A percentile compares a stretch with the other conserved stretches of the same genome.
phyloP scores from a whole-genome alignment of 1,140 invertebrate species.

The Zaprionus davidi region DNA sequence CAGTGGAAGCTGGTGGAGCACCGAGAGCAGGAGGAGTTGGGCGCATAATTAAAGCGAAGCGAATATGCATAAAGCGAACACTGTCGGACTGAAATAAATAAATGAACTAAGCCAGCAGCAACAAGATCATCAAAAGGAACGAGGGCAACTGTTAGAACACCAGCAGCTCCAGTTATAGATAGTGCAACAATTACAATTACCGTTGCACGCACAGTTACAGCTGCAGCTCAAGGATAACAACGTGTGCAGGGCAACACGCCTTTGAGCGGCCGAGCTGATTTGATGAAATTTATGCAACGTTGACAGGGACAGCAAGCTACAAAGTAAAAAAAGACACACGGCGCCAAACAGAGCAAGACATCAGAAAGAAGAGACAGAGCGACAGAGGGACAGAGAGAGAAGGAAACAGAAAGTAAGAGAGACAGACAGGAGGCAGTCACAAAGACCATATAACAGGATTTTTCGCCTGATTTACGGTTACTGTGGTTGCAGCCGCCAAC shows the following conservation, averaged over 20 bases:
- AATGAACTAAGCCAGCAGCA: slow-evolving; percentile 29
- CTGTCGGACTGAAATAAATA: slow-evolving; percentile 15
- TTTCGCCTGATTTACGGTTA: slow-evolving; percentile 49
- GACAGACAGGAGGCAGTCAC: slow-evolving; percentile 7
- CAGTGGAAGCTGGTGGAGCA: slow-evolving; percentile 13
- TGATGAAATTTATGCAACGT: slow-evolving; percentile 36
- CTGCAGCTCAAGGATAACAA: slow-evolving; percentile 24
- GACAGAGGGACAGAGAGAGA: background rate
- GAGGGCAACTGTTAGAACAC: background rate
- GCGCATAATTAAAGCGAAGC: slow-evolving; percentile 67
- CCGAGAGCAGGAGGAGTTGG: slow-evolving; percentile 15
- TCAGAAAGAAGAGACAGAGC: background rate
- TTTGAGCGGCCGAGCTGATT: slow-evolving; percentile 20
- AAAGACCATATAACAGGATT: slow-evolving; percentile 40
- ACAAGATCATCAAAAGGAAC: background rate
- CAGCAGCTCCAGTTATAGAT: slow-evolving; percentile 1
- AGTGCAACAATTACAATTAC: background rate
- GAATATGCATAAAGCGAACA: slow-evolving; percentile 52
- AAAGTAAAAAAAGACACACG: slow-evolving; percentile 17
- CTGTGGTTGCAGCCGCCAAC: slow-evolving; percentile 39
- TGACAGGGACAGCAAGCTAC: slow-evolving; percentile 12
- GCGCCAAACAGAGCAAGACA: background rate
- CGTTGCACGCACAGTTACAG: background rate
- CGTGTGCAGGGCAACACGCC: slow-evolving; percentile 3
- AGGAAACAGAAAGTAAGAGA: background rate